Conservation (phyloP, 2,113 vertebrate genomes). For the Tringa solitaria region DNA sequence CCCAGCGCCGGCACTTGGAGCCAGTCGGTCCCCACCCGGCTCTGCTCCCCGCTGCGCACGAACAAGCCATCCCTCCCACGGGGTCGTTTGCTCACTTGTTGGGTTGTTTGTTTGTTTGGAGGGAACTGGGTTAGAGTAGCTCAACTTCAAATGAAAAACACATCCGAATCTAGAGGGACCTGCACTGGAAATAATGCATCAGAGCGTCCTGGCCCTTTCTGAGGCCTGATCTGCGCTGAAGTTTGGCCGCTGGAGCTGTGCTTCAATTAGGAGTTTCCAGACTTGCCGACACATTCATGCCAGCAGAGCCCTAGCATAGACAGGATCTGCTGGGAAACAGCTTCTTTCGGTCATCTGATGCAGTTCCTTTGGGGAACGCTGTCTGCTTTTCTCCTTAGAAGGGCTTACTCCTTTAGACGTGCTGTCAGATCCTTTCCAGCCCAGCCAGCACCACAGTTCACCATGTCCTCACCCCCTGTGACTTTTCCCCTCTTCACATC, state of each 20-base stretch:
- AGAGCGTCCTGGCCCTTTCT: not conserved
- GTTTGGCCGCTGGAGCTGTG: not conserved
- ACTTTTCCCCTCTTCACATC: not conserved
- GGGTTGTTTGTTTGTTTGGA: slow-evolving; percentile 23
- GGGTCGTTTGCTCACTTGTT: not conserved
- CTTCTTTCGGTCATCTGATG: not conserved
- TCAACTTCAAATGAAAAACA: slow-evolving; percentile 40
- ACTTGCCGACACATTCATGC: not conserved
- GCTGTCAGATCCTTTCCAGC: not conserved
- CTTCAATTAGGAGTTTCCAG: slow-evolving; percentile 22
- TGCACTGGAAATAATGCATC: slow-evolving; percentile 40
- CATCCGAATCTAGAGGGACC: not conserved
- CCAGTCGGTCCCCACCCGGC: not conserved
- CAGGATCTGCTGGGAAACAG: not conserved
- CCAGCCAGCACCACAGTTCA: not conserved
- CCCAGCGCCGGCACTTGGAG: not conserved
- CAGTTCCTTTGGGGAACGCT: not conserved
- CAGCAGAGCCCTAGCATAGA: not conserved
- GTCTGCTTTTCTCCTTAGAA: not conserved
- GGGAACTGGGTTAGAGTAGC: not conserved
- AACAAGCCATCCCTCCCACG: not conserved
- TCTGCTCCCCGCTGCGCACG: not conserved
- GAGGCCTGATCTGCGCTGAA: not conserved
- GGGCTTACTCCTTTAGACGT: not conserved
- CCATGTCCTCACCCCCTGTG: not conserved